Base-by-base conservation (phyloP, 2,113 vertebrate species). In the Scopus umbretta region DNA sequence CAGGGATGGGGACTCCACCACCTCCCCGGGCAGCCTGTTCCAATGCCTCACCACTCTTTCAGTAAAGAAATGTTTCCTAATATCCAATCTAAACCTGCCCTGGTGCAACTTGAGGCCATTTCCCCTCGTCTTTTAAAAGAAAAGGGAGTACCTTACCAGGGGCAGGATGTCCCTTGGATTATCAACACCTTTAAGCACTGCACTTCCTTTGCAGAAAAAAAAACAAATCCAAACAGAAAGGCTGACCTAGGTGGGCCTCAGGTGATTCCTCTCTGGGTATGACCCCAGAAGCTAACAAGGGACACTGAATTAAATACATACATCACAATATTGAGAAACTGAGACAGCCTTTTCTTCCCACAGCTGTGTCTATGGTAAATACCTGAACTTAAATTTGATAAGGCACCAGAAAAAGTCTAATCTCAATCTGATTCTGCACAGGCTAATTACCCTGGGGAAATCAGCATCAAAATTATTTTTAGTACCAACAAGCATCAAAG, bases 381-480 rank as follows among this genome's bases (percentile, higher is more conserved):
- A 94, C 74, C 81, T 86, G 40, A 40, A 45, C 45, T 73, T 68
- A 45, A 76, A 75, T 58, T 65, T 74, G 45, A 29, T 65, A 76
- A 75, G 6, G 53, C 90, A 62, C 66, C 66, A 92, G 76, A 71
- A 95, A 36, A 86, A 65, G 17, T 42, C 78, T 92, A 68, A 95
- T 92, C 85, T 95, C 84, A 61, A 32, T 68, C 87, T 92, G 74
- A 90, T 38, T 82, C 81, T 94, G 62, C 74, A 86, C 38, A 23
- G 21, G 34, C 49, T 93, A 95, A 95, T 95, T 82, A 94, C 93
- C 71, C 87, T 9, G 8, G 92, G 96, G 96, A 97, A 95, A 96
- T 90, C 85, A 96, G 93, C 2, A 43, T 15, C 16, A 61, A 74
- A 86, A 70, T 80, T 96, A 96, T 94, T 87, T 92, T 97, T 91